phyloP scores from a whole-genome alignment of 2,113 vertebrate genomes.

The Ameiurus melas region DNA sequence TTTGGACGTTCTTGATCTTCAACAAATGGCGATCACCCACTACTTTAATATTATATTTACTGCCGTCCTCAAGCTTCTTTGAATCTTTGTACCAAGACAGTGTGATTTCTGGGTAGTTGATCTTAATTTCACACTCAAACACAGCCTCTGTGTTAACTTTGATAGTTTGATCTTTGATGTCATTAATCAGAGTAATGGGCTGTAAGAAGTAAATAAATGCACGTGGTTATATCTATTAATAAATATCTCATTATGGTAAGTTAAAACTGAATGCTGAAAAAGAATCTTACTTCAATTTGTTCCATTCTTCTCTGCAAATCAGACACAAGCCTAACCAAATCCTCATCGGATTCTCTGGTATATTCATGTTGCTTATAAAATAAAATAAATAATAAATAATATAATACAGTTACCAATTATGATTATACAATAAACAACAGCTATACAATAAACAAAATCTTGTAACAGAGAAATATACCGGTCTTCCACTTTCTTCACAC shows the following conservation, averaged over 20 bases:
- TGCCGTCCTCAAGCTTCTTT: slow-evolving; percentile 83
- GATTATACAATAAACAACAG: not conserved
- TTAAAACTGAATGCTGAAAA: not conserved
- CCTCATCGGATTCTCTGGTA: slow-evolving; percentile 80
- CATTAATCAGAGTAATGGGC: slow-evolving; percentile 88
- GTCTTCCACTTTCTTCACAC: slow-evolving; percentile 79
- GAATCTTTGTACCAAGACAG: slow-evolving; percentile 97
- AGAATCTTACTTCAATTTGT: slow-evolving; percentile 79
- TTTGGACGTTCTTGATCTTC: slow-evolving; percentile 83
- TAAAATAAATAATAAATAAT: not conserved
- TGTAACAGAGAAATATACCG: slow-evolving; percentile 65
- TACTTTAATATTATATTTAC: slow-evolving; percentile 86
- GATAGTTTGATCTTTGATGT: slow-evolving; percentile 85
- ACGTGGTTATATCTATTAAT: slow-evolving; percentile 8
- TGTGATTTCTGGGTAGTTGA: slow-evolving; percentile 96
- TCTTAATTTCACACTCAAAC: slow-evolving; percentile 90
- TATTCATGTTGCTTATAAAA: slow-evolving; percentile 81
- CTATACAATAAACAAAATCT: not conserved
- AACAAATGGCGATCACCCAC: slow-evolving; percentile 82
- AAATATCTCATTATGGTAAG: not conserved
- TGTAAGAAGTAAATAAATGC: slow-evolving; percentile 59
- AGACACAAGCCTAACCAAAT: slow-evolving; percentile 85
- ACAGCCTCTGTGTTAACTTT: slow-evolving; percentile 79
- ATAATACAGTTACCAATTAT: not conserved
- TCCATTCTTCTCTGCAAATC: slow-evolving; percentile 84